Evolutionary conservation across 2,113 vertebrate genomes (phyloP).

Genomic region (Pachyramphus minor): DNA sequence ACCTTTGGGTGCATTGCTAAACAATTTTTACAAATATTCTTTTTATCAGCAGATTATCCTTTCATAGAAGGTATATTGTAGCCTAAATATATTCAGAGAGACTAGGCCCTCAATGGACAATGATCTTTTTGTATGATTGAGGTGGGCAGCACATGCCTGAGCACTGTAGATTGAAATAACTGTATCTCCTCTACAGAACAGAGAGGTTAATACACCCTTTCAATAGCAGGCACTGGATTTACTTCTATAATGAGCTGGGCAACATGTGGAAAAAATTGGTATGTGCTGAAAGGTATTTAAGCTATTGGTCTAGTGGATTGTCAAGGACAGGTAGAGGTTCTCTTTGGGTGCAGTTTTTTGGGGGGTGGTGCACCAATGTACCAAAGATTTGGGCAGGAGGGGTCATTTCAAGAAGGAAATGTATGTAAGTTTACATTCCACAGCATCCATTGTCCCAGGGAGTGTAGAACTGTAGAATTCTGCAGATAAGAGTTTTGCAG

Average conservation of each 20-base stretch:
- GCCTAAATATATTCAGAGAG: not conserved
- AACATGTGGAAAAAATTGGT: rapidly evolving
- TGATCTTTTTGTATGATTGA: not conserved
- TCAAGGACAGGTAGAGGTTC: not conserved
- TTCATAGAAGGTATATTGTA: not conserved
- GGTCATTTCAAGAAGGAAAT: not conserved
- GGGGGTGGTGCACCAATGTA: not conserved
- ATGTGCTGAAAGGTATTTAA: not conserved
- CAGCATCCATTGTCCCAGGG: not conserved
- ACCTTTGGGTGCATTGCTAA: not conserved
- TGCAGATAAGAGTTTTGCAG: not conserved
- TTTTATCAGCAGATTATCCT: not conserved
- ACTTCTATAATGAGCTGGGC: not conserved
- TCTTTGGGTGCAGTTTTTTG: not conserved
- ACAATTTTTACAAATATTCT: not conserved
- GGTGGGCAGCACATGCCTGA: not conserved
- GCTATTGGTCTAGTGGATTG: rapidly evolving
- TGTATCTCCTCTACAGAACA: not conserved
- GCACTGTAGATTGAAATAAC: not conserved
- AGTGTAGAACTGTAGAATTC: not conserved
- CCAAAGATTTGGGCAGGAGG: not conserved
- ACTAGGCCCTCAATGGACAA: not conserved
- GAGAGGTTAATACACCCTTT: not conserved
- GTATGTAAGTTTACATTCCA: not conserved
- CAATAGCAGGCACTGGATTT: not conserved